Evolutionary conservation across 2,797 vertebrate species (phyloP).

Genomic region (Mastacembelus armatus): DNA sequence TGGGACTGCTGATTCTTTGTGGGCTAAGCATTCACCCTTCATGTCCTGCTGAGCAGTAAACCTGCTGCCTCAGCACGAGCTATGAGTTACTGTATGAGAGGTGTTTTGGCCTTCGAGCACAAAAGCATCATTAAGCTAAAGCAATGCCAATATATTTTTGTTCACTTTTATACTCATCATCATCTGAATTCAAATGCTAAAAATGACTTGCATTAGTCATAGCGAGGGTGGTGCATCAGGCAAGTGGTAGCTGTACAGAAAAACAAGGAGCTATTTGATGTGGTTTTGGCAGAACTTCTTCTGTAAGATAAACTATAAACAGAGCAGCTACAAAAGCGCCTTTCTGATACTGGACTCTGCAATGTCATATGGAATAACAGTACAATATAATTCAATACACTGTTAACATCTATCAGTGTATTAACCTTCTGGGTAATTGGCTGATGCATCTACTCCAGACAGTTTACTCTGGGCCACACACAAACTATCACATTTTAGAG

Average conservation of each 20-base stretch:
- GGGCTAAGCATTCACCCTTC: conserved; percentile 53
- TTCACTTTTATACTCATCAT: conserved; percentile 30
- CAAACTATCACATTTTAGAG: background rate
- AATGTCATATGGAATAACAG: background rate
- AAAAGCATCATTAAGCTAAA: conserved; percentile 56
- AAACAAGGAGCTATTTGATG: background rate
- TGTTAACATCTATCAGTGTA: background rate
- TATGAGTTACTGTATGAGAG: conserved; percentile 73
- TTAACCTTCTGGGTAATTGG: background rate
- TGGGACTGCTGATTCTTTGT: conserved; percentile 25
- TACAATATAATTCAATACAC: background rate
- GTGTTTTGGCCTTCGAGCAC: conserved; percentile 66
- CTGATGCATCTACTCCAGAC: background rate
- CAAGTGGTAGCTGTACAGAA: conserved; percentile 63
- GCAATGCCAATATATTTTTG: conserved; percentile 30
- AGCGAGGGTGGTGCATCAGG: conserved; percentile 71
- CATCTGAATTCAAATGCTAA: conserved; percentile 59
- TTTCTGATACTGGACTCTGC: conserved; percentile 1
- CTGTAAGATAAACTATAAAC: conserved; percentile 3
- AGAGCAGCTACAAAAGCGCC: background rate
- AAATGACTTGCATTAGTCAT: conserved; percentile 76
- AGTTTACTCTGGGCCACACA: background rate
- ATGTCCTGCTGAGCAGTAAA: conserved; percentile 59
- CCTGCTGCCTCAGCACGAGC: conserved; percentile 58
- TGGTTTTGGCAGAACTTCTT: conserved; percentile 9